A percentile compares a stretch with the other conserved stretches of the same genome.
Conservation (phyloP, 2,797 vertebrate genomes). For the Eupleurogrammus muticus region DNA sequence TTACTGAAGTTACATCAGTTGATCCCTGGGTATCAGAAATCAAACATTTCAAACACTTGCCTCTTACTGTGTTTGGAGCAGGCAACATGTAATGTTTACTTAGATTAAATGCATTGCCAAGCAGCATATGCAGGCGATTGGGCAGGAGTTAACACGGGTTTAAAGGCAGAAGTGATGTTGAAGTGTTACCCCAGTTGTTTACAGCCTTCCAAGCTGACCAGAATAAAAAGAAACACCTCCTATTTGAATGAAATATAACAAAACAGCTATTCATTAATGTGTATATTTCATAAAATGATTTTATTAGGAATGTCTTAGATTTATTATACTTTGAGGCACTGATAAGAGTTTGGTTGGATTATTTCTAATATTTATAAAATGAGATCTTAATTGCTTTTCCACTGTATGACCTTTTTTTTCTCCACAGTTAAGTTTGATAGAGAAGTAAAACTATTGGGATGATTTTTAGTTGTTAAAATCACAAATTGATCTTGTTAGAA, state of each 20-base stretch:
- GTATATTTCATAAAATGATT: too few relatives aligned
- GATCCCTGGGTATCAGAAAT: conserved; percentile 44
- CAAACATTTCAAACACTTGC: conserved; percentile 25
- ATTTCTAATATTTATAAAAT: too few relatives aligned
- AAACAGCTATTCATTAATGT: too few relatives aligned
- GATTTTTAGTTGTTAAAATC: too few relatives aligned
- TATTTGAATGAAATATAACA: background rate
- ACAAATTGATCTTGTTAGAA: too few relatives aligned
- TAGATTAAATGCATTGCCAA: conserved; percentile 9
- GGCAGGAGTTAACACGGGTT: background rate
- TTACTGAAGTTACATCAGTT: conserved; percentile 35
- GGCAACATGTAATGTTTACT: background rate
- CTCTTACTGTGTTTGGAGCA: conserved; percentile 11
- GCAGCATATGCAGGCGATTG: background rate
- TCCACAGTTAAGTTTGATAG: too few relatives aligned
- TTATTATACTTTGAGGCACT: background rate
- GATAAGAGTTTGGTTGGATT: background rate
- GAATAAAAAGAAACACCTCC: background rate
- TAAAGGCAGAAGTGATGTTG: background rate
- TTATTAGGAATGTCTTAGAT: too few relatives aligned
- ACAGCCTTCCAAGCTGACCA: background rate
- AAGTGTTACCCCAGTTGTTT: too few relatives aligned
- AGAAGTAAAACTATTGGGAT: too few relatives aligned
- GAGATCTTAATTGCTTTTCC: too few relatives aligned
- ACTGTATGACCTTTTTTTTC: too few relatives aligned